These are phyloP conservation scores for Synanthedon andrenaeformis DNA, from an alignment of 2,888 invertebrate species.

Conservation along the genomic window DNA sequence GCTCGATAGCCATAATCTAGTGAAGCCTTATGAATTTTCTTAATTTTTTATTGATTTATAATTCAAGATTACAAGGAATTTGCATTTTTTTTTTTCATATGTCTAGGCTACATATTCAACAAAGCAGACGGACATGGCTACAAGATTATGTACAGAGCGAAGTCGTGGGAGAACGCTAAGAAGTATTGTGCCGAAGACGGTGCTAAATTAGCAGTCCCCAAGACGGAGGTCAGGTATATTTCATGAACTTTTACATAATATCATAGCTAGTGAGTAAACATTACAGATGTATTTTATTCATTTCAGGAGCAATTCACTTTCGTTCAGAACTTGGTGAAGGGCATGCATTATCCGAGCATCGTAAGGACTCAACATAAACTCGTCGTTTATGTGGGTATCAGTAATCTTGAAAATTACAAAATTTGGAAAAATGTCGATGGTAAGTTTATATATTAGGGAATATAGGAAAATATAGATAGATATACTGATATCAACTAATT, in stretches of 20 bases:
- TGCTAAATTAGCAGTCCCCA: slow-evolving; percentile 42
- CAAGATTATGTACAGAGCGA: slow-evolving; percentile 30
- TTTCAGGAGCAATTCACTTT: slow-evolving; percentile 42
- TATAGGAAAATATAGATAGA: too few relatives aligned
- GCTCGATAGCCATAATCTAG: too few relatives aligned
- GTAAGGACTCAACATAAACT: slow-evolving; percentile 23
- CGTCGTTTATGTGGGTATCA: slow-evolving; percentile 48
- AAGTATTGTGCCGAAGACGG: slow-evolving; percentile 22
- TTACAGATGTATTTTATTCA: not conserved
- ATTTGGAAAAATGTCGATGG: slow-evolving; percentile 45
- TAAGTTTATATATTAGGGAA: slow-evolving; percentile 7
- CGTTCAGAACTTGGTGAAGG: slow-evolving; percentile 37
- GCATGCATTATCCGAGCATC: slow-evolving; percentile 34
- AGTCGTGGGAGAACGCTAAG: slow-evolving; percentile 31
- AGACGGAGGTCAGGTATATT: slow-evolving; percentile 23
- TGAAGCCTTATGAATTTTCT: too few relatives aligned
- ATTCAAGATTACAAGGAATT: too few relatives aligned
- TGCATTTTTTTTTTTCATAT: not conserved
- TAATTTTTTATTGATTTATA: too few relatives aligned
- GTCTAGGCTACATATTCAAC: slow-evolving; percentile 30
- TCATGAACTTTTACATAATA: too few relatives aligned
- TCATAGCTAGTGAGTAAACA: too few relatives aligned
- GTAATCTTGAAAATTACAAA: slow-evolving; percentile 29
- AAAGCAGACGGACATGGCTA: slow-evolving; percentile 22
- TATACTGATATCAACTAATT: too few relatives aligned